Evolutionary conservation across 2,797 vertebrate genomes (phyloP).

Genomic region (Spea hammondii): DNA sequence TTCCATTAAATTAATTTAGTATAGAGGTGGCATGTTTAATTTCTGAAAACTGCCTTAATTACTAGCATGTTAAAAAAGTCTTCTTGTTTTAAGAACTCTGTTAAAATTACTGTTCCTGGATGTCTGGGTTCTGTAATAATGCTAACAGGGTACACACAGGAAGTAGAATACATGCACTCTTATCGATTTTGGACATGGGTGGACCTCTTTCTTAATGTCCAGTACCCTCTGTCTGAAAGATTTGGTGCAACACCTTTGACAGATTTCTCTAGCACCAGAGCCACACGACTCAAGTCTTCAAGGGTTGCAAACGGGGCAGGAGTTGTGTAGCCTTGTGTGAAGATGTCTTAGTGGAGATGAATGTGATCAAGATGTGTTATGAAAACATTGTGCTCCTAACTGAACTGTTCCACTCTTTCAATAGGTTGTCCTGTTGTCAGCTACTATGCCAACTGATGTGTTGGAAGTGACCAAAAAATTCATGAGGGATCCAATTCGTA

Average conservation of each 20-base stretch:
- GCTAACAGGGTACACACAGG: constrained; percentile 79
- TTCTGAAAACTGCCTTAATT: too few species aligned
- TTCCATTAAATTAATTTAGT: too few species aligned
- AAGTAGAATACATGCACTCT: constrained; percentile 79
- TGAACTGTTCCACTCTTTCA: background rate
- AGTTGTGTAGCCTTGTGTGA: too few species aligned
- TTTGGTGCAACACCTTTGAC: constrained; percentile 74
- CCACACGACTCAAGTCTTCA: too few species aligned
- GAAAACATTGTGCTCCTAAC: background rate
- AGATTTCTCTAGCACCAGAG: too few species aligned
- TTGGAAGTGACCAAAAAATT: constrained; percentile 98
- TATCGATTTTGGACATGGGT: constrained; percentile 67
- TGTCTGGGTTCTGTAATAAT: constrained; percentile 76
- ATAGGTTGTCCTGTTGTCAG: constrained; percentile 94
- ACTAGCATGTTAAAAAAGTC: constrained; percentile 43
- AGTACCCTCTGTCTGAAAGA: constrained; percentile 78
- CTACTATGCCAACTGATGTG: constrained; percentile 97
- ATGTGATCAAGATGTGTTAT: too few species aligned
- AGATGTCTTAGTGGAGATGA: too few species aligned
- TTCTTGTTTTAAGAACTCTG: constrained; percentile 87
- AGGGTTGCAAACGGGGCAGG: too few species aligned
- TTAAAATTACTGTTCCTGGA: constrained; percentile 79
- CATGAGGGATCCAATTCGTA: constrained; percentile 97
- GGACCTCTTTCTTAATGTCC: constrained; percentile 99
- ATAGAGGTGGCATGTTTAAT: too few species aligned